These are phyloP conservation scores for Regulus satrapa DNA, from an alignment of 2,113 vertebrate species.

Conservation along the genomic window DNA sequence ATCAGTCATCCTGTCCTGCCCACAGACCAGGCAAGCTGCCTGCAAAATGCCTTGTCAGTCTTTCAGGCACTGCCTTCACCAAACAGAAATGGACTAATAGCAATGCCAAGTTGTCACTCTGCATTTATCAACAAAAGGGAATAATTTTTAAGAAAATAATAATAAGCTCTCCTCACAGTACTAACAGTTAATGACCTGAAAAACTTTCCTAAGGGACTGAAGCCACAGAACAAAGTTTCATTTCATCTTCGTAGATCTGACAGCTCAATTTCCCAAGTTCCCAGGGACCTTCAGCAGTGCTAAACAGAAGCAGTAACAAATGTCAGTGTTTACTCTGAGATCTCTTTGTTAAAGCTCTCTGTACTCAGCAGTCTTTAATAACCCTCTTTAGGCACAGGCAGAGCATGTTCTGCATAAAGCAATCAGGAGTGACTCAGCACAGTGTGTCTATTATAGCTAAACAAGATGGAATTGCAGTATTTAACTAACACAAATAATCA, in stretches of 20 bases:
- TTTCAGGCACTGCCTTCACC: background rate
- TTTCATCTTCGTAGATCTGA: slow-evolving; percentile 55
- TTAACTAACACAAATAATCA: background rate
- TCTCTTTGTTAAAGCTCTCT: slow-evolving; percentile 44
- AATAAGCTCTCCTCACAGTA: background rate
- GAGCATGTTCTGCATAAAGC: slow-evolving; percentile 18
- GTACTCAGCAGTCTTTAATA: slow-evolving; percentile 24
- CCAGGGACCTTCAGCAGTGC: slow-evolving; percentile 11
- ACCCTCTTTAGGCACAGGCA: slow-evolving; percentile 5
- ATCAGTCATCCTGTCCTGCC: background rate
- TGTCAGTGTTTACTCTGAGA: slow-evolving; percentile 39
- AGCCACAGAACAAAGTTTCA: slow-evolving; percentile 46
- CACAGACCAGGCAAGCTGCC: background rate
- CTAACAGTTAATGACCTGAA: slow-evolving; percentile 18
- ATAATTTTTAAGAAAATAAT: slow-evolving; percentile 32
- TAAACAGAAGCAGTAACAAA: slow-evolving; percentile 44
- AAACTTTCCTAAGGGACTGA: slow-evolving; percentile 29
- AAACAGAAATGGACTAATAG: background rate
- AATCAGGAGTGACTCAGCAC: slow-evolving; percentile 21
- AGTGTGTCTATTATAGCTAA: background rate
- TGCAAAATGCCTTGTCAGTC: background rate
- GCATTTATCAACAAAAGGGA: background rate
- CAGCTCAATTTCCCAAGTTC: slow-evolving; percentile 61
- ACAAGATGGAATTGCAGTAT: background rate
- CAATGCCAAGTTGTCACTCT: background rate